phyloP scores from a whole-genome alignment of 2,797 vertebrate genomes.

The Oreonectes daqikongensis region DNA sequence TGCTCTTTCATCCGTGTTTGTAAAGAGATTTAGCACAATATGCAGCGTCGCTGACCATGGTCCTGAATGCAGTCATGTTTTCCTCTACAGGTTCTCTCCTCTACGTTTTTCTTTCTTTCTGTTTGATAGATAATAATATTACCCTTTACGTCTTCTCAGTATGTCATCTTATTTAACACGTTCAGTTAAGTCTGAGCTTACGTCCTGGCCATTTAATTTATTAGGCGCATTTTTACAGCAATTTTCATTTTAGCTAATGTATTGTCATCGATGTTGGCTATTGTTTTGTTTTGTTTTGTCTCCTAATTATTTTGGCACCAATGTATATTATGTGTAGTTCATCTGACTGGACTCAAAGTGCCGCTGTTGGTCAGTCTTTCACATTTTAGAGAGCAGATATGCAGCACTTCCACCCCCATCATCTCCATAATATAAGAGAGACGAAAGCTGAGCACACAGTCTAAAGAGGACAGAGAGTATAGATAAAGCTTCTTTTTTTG shows the following conservation, averaged over 20 bases:
- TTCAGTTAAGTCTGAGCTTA: too few species aligned
- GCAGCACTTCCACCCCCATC: background rate
- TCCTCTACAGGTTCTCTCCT: constrained; percentile 55
- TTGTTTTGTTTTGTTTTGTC: background rate
- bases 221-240: background rate
- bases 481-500: background rate
- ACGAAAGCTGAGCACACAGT: background rate
- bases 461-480: background rate
- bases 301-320: background rate
- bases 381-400: background rate
- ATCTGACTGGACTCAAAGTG: constrained; percentile 48
- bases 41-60: background rate
- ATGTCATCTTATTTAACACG: too few species aligned
- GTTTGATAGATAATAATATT: background rate
- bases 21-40: background rate
- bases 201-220: too few species aligned
- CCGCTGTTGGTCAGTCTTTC: constrained; percentile 61
- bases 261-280: background rate
- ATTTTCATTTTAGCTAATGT: too few species aligned
- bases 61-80: background rate
- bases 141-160: background rate
- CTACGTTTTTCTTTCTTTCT: background rate
- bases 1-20: background rate
- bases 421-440: background rate
- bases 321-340: background rate